A percentile compares a stretch with the other conserved stretches of the same genome.
Conservation (phyloP, 2,888 invertebrate genomes). For the Odontothrips loti region DNA sequence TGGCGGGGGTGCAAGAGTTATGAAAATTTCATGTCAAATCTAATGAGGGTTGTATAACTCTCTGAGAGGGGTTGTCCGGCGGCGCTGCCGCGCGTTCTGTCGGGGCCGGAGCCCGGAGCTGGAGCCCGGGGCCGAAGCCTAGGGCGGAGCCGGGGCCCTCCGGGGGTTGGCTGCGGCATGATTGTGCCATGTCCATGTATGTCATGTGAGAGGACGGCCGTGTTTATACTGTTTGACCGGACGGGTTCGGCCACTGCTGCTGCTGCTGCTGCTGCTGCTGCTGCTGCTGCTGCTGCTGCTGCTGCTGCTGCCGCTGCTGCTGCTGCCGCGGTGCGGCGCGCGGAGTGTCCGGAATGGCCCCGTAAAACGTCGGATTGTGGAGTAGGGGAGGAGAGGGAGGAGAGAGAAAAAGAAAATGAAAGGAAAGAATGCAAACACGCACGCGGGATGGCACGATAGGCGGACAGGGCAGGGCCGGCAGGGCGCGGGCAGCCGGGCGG, state of each 20-base stretch:
- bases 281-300: no score
- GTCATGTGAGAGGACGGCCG: background rate
- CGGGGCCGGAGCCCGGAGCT: background rate
- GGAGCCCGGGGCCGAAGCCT: background rate
- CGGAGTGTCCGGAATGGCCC: background rate
- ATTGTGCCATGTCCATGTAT: background rate
- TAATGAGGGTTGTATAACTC: slow-evolving; percentile 9
- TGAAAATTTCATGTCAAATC: slow-evolving; percentile 25
- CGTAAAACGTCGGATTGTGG: background rate
- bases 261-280: no score
- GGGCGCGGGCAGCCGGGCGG: no score
- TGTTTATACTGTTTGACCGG: background rate
- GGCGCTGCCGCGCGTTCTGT: background rate
- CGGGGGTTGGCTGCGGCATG: background rate
- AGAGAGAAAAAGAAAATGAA: no score
- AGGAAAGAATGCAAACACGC: no score
- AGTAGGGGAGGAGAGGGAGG: no score
- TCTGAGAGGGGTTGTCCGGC: background rate
- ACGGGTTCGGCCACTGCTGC: background rate
- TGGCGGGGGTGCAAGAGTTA: background rate
- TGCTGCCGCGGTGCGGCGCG: no score
- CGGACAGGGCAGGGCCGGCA: no score
- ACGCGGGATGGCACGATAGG: no score
- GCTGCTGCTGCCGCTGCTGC: no score
- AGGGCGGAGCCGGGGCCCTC: background rate